Evolutionary conservation across 2,797 vertebrate species (phyloP), one percentile per base, ranked within the genome.

Genomic region (Siniperca undulata): DNA sequence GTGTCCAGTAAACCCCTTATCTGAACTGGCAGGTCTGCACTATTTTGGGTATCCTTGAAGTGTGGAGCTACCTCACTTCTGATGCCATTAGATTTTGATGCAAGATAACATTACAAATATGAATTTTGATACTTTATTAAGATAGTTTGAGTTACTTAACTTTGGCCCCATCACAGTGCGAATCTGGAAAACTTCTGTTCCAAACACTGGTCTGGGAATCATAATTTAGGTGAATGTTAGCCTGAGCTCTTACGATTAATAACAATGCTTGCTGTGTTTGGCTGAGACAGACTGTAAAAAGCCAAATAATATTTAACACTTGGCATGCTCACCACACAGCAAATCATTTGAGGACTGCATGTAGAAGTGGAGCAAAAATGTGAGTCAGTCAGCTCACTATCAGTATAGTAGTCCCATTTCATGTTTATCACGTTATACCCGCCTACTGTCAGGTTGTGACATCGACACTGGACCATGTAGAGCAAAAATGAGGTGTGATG

Each of bases 191-290:
- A 68, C 27, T 3, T 30, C n/a, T 27, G 14, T 22, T 74, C 62
- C 48, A 59, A 70, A 71, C 38, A 36, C 6, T 22, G 38, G 14
- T 66, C 48, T 70, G 38, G 71, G 53, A 77, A 62, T 77, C 55
- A 48, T 58, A 58, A 55, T 60, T 50, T 46, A 52, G 17, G 1
- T 48, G 30, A 56, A 60, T 10, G 40, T 50, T 44, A 62, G 38
- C 55, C 14, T 16, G 11, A 75, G 53, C 16, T 71, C n/a, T 61
- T 44, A 36, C 3, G 24, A 78, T 55, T 34, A 44, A 44, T 73
- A 80, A 74, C 34, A 66, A 34, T 4, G 12, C 60, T 56, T 64
- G 80, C 70, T 81, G 77, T 80, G 56, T 80, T 82, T 84, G 84
- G 76, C 77, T 4, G 53, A 30, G 44, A 52, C 9, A 0, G 8